Evolutionary conservation across 2,888 invertebrate species (phyloP), one percentile per base, ranked within the genome.

Genomic region (Hydriomena furcata): DNA sequence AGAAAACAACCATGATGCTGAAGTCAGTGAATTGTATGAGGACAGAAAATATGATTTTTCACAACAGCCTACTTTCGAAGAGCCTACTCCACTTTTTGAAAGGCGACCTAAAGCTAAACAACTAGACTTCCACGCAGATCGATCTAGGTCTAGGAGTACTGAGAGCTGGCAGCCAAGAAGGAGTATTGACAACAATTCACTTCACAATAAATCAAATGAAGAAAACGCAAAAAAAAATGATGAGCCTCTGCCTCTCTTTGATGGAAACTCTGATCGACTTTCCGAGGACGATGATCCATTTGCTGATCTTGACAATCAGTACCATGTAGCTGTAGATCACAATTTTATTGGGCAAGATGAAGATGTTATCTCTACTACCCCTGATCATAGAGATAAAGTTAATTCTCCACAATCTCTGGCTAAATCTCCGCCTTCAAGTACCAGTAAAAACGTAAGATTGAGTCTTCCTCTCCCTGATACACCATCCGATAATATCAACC

Each of bases 311-410:
- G 90, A 90, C 60, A 82, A 76, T 27, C 90, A 90, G 48, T 90
- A 90, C 59, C 90, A 89, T 81, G 88, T 90, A 20, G 83, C 80
- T 45, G 89, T 90, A n/a, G 89, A 89, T 58, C 86, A 74, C 55
- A 83, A 76, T 53, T 88, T 87, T 55, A 78, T 88, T 55, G 79
- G 76, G 55, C 68, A 65, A 55, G 82, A 86, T 62, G 74, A 7
- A 20, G 52, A 38, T 8, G 34, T 30, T 5, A 11, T 27, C 2
- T 35, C 47, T n/a, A 30, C 47, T 5, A n/a, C 40, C 2, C 23
- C 28, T 20, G 34, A 35, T 7, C n/a, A n/a, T n/a, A n/a, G n/a
- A n/a, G n/a, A n/a, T n/a, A n/a, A n/a, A n/a, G n/a, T n/a, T 24
- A 53, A 13, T 44, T 5, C 7, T 2, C 7, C 12, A 3, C 17